A percentile compares a stretch with the other conserved stretches of the same genome.
Evolutionary conservation across 2,888 invertebrate species (phyloP).

Genomic region (Heterodera filipjevi): DNA sequence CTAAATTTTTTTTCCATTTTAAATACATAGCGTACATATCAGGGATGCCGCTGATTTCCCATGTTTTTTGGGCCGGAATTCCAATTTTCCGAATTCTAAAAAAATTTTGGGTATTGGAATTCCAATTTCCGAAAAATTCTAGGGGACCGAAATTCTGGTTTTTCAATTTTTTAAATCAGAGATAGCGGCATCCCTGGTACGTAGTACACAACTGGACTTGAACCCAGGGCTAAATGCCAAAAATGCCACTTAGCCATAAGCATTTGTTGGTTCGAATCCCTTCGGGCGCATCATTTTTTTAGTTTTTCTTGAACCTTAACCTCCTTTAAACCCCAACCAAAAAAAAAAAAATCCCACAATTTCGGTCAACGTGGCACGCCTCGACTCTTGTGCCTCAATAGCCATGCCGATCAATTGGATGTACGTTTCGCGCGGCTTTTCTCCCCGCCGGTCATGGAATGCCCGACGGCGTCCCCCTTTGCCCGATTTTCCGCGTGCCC

Average conservation of each 20-base stretch:
- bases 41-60: too few relatives aligned
- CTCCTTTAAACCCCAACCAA: neutral
- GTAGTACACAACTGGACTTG: neutral
- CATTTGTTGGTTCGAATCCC: neutral
- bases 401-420: conserved; percentile 26
- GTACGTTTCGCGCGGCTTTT: conserved; percentile 23
- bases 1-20: too few relatives aligned
- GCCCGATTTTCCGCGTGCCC: neutral
- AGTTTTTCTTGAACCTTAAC: too few relatives aligned
- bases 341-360: neutral
- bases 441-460: conserved; percentile 4
- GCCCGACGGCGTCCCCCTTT: conserved; percentile 1
- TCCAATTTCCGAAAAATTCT: too few relatives aligned
- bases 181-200: too few relatives aligned
- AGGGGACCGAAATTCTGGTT: too few relatives aligned
- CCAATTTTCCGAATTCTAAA: too few relatives aligned
- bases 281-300: neutral
- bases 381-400: conserved; percentile 9
- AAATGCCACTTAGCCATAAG: neutral
- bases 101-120: too few relatives aligned
- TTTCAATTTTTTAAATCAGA: too few relatives aligned
- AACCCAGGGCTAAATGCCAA: neutral
- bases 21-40: too few relatives aligned
- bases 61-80: too few relatives aligned
- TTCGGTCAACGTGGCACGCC: conserved; percentile 23